Evolutionary conservation across 1,140 invertebrate genomes (phyloP).

Genomic region (Apis florea): DNA sequence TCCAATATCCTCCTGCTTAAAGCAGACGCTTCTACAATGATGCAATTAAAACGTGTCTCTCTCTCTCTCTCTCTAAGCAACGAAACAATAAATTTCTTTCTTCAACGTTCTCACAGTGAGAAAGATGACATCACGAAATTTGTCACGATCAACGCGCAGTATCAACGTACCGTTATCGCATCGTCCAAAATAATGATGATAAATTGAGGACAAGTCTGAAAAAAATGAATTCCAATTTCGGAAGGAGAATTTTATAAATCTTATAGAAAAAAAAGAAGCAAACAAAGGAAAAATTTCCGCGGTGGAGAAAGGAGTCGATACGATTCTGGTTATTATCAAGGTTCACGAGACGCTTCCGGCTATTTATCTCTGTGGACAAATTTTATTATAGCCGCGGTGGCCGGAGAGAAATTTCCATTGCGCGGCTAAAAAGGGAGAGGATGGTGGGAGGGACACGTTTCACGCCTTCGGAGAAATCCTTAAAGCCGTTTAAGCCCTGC

Average conservation of each 20-base stretch:
- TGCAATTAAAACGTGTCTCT: slow-evolving; percentile 33
- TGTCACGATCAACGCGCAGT: too few species aligned
- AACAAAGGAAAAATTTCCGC: too few species aligned
- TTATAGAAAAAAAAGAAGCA: too few species aligned
- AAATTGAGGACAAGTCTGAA: too few species aligned
- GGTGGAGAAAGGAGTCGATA: too few species aligned
- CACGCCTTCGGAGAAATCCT: slow-evolving; percentile 54
- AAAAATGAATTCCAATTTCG: too few species aligned
- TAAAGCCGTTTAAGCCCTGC: slow-evolving; percentile 58
- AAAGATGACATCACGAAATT: too few species aligned
- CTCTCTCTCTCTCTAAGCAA: too few species aligned
- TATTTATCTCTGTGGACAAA: slow-evolving; percentile 41
- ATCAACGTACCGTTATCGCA: too few species aligned
- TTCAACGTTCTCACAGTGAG: too few species aligned
- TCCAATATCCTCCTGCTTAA: slow-evolving; percentile 57
- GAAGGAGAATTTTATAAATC: too few species aligned
- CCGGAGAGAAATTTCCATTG: slow-evolving; percentile 32
- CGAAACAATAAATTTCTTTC: neutral
- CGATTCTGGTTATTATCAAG: neutral
- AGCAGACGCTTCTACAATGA: slow-evolving; percentile 28
- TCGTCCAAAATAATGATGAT: too few species aligned
- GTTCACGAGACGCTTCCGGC: neutral
- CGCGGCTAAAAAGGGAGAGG: slow-evolving; percentile 40
- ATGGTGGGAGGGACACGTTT: slow-evolving; percentile 35
- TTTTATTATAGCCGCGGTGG: slow-evolving; percentile 48